A percentile compares a stretch with the other conserved stretches of the same genome.
phyloP scores from a whole-genome alignment of 2,888 invertebrate species.

The Eucriotettix oculatus region DNA sequence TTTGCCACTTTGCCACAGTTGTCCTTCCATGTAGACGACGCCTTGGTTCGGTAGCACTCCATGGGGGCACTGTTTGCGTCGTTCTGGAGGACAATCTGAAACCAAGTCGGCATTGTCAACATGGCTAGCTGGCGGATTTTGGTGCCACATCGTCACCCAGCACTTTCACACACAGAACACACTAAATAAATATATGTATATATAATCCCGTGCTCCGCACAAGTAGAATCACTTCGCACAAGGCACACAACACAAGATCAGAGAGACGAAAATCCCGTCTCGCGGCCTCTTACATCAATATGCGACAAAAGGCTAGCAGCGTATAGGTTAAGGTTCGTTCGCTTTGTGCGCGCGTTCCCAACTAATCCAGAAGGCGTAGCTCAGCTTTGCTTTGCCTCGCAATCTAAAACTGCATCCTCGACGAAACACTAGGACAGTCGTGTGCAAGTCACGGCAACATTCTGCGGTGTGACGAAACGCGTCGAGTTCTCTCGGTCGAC shows the following conservation, averaged over 20 bases:
- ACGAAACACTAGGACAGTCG: background rate
- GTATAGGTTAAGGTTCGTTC: background rate
- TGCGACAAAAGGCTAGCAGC: background rate
- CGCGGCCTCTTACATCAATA: background rate
- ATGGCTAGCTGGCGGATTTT: constrained; percentile 4
- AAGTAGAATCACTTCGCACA: too few relatives aligned
- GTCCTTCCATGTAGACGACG: background rate
- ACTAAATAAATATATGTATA: background rate
- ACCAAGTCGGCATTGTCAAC: constrained; percentile 11
- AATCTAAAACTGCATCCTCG: too few relatives aligned
- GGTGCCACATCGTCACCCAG: constrained; percentile 9
- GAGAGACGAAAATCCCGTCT: too few relatives aligned
- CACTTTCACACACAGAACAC: background rate
- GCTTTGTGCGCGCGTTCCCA: background rate
- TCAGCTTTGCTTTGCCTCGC: too few relatives aligned
- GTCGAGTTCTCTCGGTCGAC: background rate
- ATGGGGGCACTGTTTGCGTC: constrained; percentile 6
- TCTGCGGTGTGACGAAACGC: background rate
- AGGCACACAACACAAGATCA: background rate
- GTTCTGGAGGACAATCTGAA: constrained; percentile 10
- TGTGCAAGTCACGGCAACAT: background rate
- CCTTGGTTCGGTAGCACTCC: constrained; percentile 4
- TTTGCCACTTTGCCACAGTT: constrained; percentile 3
- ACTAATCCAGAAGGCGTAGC: background rate
- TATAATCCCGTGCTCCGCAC: too few relatives aligned